Base-by-base conservation (phyloP, 1,140 invertebrate species). In the Contarinia nasturtii region DNA sequence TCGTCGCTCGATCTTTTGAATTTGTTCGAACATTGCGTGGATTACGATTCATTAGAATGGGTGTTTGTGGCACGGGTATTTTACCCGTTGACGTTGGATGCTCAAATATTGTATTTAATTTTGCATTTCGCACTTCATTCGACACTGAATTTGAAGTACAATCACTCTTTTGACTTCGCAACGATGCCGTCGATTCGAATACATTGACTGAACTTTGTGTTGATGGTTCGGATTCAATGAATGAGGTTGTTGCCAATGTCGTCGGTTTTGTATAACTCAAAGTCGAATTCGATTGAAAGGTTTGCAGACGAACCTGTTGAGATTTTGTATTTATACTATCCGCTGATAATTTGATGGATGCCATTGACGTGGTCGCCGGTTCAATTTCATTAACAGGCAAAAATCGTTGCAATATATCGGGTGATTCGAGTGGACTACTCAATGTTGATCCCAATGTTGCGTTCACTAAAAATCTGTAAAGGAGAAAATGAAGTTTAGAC, bases 371-470 rank as follows among this genome's bases (percentile, higher is more conserved):
- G 20, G 61, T 58, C 36, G 57, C 57, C 38, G 60, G 50, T 2
- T 60, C 61, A 33, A 64, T 63, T 33, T 64, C 61, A 49, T 59
- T 59, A 3, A 64, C 47, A 11, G 61, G 61, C 41, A 64, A 58
- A 45, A 62, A 38, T 0, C 59, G 60, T 33, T 63, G 61, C 2
- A 64, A 54, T n/a, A 64, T 59, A 52, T 71, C 69, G 21, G 70
- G 70, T 43, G 70, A 73, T 53, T 73, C 77, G 52, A 77, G 59
- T 1, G 77, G 77, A 54, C 76, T 79, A 49, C 71, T 74, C 34
- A 75, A 61, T 58, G 72, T 56, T 56, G 74, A 64, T 7, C 61
- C 61, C 33, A 64, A 27, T 3, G 61, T 58, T 52, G 73, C 75
- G 56, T 76, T 76, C 22, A 77, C 67, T 53, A 74, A 69, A 56